Base-by-base conservation (phyloP, 2,888 invertebrate genomes). In the Crepidodera aurea region DNA sequence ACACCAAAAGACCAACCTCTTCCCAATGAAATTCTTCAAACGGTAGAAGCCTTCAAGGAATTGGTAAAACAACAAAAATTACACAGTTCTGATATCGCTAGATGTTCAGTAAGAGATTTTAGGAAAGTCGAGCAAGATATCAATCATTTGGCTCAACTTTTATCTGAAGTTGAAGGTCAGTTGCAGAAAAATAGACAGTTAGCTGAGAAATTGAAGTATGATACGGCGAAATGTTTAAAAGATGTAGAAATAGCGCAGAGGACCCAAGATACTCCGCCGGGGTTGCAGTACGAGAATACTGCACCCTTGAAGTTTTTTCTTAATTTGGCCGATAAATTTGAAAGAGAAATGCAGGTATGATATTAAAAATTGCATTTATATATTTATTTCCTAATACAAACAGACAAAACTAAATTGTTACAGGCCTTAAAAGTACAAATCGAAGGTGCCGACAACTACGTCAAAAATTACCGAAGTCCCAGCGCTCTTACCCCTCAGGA, bases 1-100 rank as follows among this genome's bases (percentile, higher is more conserved):
- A 82, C 86, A 22, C 84, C 86, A 0, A 89, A 87, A 78, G 88
- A 89, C 73, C 85, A 85, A 69, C 77, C 86, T 44, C 81, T 95
- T 60, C 94, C 94, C 0, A 90, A 90, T 72, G 91, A 92, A 81
- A 87, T 95, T 51, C 83, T 86, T 18, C 88, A 89, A 68, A 88
- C 90, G 0, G 90, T 95, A 19, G 92, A 94, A 60, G 83, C 86
- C 1, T 91, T 95, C 75, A 93, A 94, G 83, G 87, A 87, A 60
- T 90, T 91, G 78, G 91, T 95, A 0, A 94, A 94, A 82, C 90
- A 90, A 60, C 94, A 95, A 77, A 95, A 95, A 79, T 83, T 86
- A 0, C 83, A 90, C 29, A 57, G 73, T 67, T 72, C 73, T 0
- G 73, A 73, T 44, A 73, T 73, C 34, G 63, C 72, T 3, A 63